Conservation (phyloP, 2,797 vertebrate species). For the Spatula clypeata region DNA sequence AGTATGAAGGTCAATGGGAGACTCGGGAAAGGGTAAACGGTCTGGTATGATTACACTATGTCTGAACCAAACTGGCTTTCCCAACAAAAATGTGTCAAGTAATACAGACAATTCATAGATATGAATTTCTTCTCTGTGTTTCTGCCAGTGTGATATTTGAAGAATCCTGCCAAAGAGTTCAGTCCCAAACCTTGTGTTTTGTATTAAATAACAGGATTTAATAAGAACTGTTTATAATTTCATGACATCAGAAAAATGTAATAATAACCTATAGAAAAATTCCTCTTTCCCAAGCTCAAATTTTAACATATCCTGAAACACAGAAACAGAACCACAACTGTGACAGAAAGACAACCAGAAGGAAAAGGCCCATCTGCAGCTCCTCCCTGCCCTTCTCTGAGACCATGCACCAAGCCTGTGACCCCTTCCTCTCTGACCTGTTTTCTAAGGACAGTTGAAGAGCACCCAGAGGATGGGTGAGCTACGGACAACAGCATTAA, state of each 20-base stretch:
- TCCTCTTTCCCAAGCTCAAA: slow-evolving; percentile 1
- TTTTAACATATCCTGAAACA: slow-evolving; percentile 24
- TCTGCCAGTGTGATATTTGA: slow-evolving; percentile 82
- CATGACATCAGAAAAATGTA: not conserved
- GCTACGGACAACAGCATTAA: not conserved
- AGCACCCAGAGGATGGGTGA: not conserved
- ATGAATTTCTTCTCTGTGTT: slow-evolving; percentile 65
- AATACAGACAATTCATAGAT: slow-evolving; percentile 76
- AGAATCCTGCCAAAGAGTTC: slow-evolving; percentile 61
- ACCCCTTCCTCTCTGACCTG: not conserved
- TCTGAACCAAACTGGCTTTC: slow-evolving; percentile 64
- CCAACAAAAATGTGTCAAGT: slow-evolving; percentile 61
- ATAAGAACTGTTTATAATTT: slow-evolving; percentile 56
- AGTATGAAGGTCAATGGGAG: slow-evolving; percentile 68
- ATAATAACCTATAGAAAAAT: slow-evolving; percentile 32
- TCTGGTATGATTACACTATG: slow-evolving; percentile 74
- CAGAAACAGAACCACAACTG: not conserved
- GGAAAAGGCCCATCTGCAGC: not conserved
- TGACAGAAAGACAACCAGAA: not conserved
- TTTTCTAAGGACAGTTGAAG: not conserved
- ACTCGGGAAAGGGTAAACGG: slow-evolving; percentile 39
- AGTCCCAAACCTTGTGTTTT: slow-evolving; percentile 38
- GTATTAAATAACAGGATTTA: slow-evolving; percentile 50
- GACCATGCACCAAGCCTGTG: not conserved
- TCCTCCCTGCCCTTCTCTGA: not conserved